Evolutionary conservation across 2,888 invertebrate species (phyloP).

Genomic region (Anoncus sp.): DNA sequence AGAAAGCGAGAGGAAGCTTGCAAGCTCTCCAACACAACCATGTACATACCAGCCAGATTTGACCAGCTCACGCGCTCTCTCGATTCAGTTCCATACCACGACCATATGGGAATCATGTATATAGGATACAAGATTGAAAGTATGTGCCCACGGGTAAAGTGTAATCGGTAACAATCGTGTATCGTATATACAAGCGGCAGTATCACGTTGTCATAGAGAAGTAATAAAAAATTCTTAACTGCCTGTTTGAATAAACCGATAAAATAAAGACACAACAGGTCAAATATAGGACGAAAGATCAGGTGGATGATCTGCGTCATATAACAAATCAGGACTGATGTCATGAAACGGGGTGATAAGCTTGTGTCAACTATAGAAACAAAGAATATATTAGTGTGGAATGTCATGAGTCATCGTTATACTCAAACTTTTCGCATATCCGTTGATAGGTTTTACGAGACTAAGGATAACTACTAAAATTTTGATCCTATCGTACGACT

Average conservation of each 20-base stretch:
- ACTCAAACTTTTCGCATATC: constrained; percentile 55
- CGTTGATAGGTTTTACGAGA: not conserved
- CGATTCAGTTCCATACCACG: not conserved
- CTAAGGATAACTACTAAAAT: constrained; percentile 35
- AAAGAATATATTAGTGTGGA: not conserved
- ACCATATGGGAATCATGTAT: not conserved
- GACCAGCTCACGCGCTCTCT: constrained; percentile 29
- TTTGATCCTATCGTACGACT: constrained; percentile 31
- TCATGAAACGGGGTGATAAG: not conserved
- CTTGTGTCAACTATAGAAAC: constrained; percentile 6
- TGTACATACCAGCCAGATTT: constrained; percentile 21
- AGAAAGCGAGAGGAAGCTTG: constrained; percentile 25
- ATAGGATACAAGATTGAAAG: not conserved
- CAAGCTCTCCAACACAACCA: constrained; percentile 22
- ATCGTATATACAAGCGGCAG: not conserved
- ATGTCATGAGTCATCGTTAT: constrained; percentile 16
- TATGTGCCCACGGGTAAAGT: no score
- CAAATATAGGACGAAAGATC: no score
- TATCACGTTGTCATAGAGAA: not conserved
- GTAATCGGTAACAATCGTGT: not conserved
- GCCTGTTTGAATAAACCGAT: no score
- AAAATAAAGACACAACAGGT: no score
- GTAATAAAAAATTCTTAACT: not conserved
- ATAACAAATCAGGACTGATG: not conserved
- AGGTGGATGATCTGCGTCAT: no score